A percentile compares a stretch with the other conserved stretches of the same genome.
These are phyloP conservation scores for Schizaphis graminum DNA, from an alignment of 2,888 invertebrate species.

Conservation along the genomic window DNA sequence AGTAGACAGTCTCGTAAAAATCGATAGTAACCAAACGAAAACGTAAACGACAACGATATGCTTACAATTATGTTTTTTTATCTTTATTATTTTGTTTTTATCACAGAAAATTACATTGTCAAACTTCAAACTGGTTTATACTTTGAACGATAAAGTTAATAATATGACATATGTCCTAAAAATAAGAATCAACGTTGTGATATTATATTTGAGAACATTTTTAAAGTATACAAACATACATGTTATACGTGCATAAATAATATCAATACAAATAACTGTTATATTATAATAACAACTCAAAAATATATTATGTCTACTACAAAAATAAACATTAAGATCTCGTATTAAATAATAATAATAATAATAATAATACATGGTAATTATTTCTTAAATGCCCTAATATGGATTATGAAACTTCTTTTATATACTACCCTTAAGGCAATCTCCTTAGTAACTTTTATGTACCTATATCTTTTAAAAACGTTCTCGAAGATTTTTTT, in stretches of 20 bases:
- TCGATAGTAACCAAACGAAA: neutral
- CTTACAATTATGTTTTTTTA: neutral
- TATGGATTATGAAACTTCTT: neutral
- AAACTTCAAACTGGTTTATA: neutral
- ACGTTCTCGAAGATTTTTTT: conserved; percentile 11
- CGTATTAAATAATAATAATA: neutral
- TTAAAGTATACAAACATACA: neutral
- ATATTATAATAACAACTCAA: neutral
- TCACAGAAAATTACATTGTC: neutral
- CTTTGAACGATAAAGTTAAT: neutral
- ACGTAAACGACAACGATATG: neutral
- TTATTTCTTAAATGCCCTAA: neutral
- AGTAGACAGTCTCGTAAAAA: neutral
- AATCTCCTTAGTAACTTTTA: neutral
- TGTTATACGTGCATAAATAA: neutral
- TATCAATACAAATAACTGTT: neutral
- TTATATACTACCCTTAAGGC: neutral
- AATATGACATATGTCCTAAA: neutral
- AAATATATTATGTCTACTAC: neutral
- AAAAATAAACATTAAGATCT: neutral
- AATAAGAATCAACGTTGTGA: neutral
- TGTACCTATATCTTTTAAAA: neutral
- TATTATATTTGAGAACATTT: neutral
- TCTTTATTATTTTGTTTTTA: neutral
- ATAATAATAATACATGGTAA: neutral